Percentiles rank a stretch among this genome's conserved stretches.
Evolutionary conservation across 2,113 vertebrate species (phyloP).

Genomic region (Laterallus jamaicensis): DNA sequence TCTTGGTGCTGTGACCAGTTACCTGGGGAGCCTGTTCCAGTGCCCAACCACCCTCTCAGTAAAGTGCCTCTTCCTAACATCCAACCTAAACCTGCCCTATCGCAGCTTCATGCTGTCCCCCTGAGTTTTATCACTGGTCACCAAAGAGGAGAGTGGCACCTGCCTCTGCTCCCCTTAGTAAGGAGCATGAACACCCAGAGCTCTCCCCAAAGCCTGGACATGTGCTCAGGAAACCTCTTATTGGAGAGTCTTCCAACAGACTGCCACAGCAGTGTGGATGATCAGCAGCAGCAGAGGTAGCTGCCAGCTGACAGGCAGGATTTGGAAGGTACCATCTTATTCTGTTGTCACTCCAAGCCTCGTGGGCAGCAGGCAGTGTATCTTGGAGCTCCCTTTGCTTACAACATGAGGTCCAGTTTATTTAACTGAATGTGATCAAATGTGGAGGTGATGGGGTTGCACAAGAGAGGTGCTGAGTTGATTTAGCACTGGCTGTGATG

Average conservation of each 20-base stretch:
- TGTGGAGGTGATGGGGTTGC: neutral
- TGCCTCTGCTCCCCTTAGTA: too few species aligned
- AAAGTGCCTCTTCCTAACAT: too few species aligned
- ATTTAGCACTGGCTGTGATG: neutral
- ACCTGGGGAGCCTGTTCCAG: too few species aligned
- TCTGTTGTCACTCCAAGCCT: neutral
- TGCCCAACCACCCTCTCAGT: too few species aligned
- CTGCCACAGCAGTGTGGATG: neutral
- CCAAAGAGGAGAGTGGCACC: too few species aligned
- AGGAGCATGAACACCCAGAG: neutral
- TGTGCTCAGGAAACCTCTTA: neutral
- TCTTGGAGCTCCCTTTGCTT: neutral
- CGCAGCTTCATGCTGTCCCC: too few species aligned
- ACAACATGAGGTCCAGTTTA: neutral
- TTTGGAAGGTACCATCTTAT: neutral
- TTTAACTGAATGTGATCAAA: neutral
- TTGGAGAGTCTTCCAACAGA: neutral
- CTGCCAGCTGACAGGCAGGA: neutral
- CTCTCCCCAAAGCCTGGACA: neutral
- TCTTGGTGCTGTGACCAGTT: too few species aligned
- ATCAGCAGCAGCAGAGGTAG: neutral
- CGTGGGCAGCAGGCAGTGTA: neutral
- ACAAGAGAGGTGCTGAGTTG: neutral
- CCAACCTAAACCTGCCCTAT: too few species aligned
- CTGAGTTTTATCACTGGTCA: too few species aligned